Percentiles rank a stretch among this genome's conserved stretches.
These are phyloP conservation scores for Ephialtes manifestator DNA, from an alignment of 2,888 invertebrate genomes.

Conservation along the genomic window DNA sequence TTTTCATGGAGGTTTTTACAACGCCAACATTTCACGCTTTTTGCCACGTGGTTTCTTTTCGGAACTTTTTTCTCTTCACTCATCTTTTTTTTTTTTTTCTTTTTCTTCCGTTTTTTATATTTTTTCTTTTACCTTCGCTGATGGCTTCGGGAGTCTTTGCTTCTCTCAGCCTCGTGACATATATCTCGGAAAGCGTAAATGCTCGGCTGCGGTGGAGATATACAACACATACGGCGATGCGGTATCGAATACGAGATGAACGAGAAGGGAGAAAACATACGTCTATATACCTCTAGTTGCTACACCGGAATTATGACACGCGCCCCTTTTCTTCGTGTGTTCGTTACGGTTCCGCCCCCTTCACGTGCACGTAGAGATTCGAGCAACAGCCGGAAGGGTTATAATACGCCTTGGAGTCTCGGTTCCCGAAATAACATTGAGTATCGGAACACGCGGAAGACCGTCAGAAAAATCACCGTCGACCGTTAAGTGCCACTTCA, in stretches of 20 bases:
- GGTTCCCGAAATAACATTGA: conserved; percentile 62
- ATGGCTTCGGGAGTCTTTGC: not conserved
- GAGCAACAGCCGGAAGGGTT: conserved; percentile 51
- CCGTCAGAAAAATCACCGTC: conserved; percentile 1
- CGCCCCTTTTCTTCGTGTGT: conserved; percentile 30
- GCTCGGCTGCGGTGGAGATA: conserved; percentile 6
- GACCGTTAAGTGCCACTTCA: conserved; percentile 67
- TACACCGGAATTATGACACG: conserved; percentile 59
- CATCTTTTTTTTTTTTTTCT: conserved; percentile 10
- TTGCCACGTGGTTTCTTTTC: conserved; percentile 15
- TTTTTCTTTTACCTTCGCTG: conserved; percentile 7
- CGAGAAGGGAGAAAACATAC: not conserved
- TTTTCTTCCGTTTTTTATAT: conserved; percentile 19
- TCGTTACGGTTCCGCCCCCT: conserved; percentile 26
- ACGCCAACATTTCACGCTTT: too few species aligned
- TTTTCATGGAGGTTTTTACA: too few species aligned
- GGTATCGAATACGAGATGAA: not conserved
- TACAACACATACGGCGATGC: not conserved
- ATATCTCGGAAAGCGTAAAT: not conserved
- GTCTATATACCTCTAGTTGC: conserved; percentile 1
- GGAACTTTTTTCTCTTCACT: too few species aligned
- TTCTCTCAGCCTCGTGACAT: conserved; percentile 37
- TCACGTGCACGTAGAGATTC: not conserved
- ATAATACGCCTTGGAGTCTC: conserved; percentile 24
- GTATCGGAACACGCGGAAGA: conserved; percentile 50